A percentile compares a stretch with the other conserved stretches of the same genome.
Conservation (phyloP, 2,888 invertebrate species). For the Adineta ricciae region DNA sequence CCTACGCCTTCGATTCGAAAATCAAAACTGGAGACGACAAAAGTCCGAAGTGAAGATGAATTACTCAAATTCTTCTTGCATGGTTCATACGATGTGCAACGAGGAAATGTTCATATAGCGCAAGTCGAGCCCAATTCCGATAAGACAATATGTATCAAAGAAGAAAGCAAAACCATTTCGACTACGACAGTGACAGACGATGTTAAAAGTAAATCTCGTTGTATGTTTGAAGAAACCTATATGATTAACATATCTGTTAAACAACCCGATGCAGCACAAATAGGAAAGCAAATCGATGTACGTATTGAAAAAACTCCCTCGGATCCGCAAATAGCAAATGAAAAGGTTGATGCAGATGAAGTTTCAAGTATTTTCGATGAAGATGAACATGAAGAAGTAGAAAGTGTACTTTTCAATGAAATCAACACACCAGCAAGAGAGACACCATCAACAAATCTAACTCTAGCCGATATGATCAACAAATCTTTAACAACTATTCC, state of each 20-base stretch:
- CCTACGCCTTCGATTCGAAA: background rate
- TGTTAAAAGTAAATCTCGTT: background rate
- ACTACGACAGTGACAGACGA: background rate
- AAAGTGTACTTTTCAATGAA: background rate
- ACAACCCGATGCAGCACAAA: background rate
- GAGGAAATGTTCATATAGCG: background rate
- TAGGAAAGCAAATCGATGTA: background rate
- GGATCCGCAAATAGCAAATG: background rate
- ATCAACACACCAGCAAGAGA: background rate
- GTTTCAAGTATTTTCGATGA: background rate
- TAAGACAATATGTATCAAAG: background rate
- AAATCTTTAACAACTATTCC: background rate
- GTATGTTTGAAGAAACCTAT: slow-evolving; percentile 2
- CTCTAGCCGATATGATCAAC: background rate
- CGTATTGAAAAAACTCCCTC: background rate
- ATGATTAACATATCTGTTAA: slow-evolving; percentile 14
- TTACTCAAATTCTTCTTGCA: slow-evolving; percentile 14
- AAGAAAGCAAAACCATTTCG: background rate
- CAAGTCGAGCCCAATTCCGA: background rate
- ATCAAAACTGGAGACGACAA: background rate
- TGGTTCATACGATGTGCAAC: slow-evolving; percentile 6
- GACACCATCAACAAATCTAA: background rate
- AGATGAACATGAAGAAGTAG: background rate
- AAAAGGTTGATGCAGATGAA: background rate
- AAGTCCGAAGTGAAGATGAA: background rate